Evolutionary conservation across 2,797 vertebrate genomes (phyloP).

Genomic region (Etheostoma nigrum): DNA sequence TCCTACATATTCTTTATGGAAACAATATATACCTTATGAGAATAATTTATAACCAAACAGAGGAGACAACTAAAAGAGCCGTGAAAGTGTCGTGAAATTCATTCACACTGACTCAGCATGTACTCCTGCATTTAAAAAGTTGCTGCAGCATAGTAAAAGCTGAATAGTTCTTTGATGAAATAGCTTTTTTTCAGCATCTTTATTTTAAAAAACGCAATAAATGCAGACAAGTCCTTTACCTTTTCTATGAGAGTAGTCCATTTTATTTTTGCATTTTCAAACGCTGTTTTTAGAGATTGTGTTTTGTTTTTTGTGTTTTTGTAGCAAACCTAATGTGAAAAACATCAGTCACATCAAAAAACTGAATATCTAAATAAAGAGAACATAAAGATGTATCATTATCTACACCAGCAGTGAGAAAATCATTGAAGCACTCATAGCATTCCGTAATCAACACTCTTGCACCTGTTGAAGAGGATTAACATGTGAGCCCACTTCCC

Average conservation of each 20-base stretch:
- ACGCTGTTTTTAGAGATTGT: not conserved
- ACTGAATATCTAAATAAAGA: slow-evolving; percentile 1
- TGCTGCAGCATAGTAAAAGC: slow-evolving; percentile 24
- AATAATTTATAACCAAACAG: not conserved
- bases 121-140: not conserved
- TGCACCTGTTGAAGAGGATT: slow-evolving; percentile 75
- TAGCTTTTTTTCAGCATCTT: not conserved
- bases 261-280: slow-evolving; percentile 6
- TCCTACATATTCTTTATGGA: slow-evolving; percentile 9
- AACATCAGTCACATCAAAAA: not conserved
- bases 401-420: slow-evolving; percentile 32
- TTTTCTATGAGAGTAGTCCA: not conserved
- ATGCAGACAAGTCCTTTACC: not conserved
- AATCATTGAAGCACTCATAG: slow-evolving; percentile 36
- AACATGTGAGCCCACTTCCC: slow-evolving; percentile 63
- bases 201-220: slow-evolving; percentile 1
- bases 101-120: slow-evolving; percentile 34
- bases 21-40: not conserved
- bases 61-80: not conserved
- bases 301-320: not conserved
- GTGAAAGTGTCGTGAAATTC: not conserved
- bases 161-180: slow-evolving; percentile 1
- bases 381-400: slow-evolving; percentile 6
- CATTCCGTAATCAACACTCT: slow-evolving; percentile 57
- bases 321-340: not conserved